These are phyloP conservation scores for Drosophila mimica DNA, from an alignment of 2,888 invertebrate genomes.

Conservation along the genomic window DNA sequence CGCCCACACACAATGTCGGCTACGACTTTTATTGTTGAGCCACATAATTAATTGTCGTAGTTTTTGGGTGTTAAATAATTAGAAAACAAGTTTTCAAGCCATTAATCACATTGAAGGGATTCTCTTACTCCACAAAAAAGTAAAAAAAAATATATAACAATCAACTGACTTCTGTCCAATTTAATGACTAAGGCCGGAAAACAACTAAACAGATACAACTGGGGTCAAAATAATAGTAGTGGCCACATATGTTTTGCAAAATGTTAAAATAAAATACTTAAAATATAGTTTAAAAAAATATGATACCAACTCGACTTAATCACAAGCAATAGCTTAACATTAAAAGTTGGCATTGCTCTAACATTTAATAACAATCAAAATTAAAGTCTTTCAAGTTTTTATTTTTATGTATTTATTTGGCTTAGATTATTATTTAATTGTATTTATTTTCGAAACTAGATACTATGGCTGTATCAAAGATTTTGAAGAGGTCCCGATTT, in stretches of 20 bases:
- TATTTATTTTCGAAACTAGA: too few species aligned
- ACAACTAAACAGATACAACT: constrained; percentile 2
- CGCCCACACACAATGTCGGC: constrained; percentile 71
- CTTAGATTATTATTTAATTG: neutral
- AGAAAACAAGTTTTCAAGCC: constrained; percentile 79
- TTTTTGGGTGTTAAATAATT: constrained; percentile 81
- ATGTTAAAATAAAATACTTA: neutral
- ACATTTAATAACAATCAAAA: neutral
- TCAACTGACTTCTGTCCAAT: constrained; percentile 24
- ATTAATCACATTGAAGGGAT: constrained; percentile 75
- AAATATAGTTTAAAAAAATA: neutral
- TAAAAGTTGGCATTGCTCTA: neutral
- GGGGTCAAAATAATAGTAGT: neutral
- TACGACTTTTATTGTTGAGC: constrained; percentile 76
- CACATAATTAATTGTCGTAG: constrained; percentile 81
- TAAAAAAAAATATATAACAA: constrained; percentile 2
- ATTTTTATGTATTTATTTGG: neutral
- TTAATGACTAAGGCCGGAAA: constrained; percentile 37
- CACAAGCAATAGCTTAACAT: neutral
- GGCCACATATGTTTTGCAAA: neutral
- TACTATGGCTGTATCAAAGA: too few species aligned
- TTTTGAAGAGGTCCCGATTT: neutral
- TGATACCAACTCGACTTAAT: neutral
- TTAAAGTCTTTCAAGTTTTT: neutral
- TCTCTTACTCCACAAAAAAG: constrained; percentile 11